Evolutionary conservation across 2,113 vertebrate genomes (phyloP).

Genomic region (Pantherophis guttatus): DNA sequence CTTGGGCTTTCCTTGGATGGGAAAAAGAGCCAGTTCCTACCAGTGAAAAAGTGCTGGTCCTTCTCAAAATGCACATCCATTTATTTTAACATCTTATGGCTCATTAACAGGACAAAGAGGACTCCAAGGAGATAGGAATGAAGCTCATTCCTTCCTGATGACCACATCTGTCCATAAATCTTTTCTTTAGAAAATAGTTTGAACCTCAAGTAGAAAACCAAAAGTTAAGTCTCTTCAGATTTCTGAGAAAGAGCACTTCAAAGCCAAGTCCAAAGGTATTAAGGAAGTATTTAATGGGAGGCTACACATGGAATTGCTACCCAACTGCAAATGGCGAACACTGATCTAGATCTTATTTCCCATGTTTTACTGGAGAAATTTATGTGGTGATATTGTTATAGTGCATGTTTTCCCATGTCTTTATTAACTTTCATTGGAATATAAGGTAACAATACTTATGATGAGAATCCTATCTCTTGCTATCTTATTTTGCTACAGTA

Average conservation of each 20-base stretch:
- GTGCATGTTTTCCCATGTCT: background rate
- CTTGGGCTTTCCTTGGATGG: background rate
- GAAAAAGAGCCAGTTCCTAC: background rate
- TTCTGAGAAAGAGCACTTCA: background rate
- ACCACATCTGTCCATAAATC: conserved; percentile 2
- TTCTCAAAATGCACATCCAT: background rate
- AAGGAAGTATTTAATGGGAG: background rate
- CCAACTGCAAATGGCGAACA: background rate
- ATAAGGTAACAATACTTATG: background rate
- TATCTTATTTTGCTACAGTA: background rate
- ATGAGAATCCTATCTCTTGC: background rate
- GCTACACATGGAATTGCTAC: background rate
- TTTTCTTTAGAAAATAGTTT: background rate
- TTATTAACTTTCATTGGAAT: background rate
- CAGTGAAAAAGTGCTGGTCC: background rate
- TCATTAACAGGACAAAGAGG: conserved; percentile 2
- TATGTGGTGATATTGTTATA: background rate
- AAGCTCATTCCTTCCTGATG: conserved; percentile 2
- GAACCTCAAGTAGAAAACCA: background rate
- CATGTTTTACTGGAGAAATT: background rate
- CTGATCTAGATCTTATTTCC: background rate
- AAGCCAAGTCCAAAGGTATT: background rate
- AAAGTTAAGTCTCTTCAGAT: background rate
- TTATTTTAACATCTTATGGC: conserved; percentile 4
- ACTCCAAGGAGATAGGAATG: conserved; percentile 12